Conservation (phyloP, 2,797 vertebrate genomes). For the Vireo griseus region DNA sequence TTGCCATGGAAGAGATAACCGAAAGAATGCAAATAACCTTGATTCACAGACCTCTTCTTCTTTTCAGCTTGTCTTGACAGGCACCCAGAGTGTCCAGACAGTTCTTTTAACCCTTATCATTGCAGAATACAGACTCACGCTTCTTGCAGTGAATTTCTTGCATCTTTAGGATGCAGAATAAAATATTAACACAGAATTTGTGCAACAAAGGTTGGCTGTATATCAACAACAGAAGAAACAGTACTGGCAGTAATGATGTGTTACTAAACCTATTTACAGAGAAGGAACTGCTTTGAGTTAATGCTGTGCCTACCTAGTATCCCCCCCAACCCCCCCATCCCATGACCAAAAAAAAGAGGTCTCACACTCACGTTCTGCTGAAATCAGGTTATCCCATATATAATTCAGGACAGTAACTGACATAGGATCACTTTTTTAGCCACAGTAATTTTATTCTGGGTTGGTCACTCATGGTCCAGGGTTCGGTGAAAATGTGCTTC, state of each 20-base stretch:
- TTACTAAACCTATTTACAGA: background rate
- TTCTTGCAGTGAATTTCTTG: background rate
- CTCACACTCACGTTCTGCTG: background rate
- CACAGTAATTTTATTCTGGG: background rate
- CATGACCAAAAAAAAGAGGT: background rate
- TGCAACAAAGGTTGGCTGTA: rapidly evolving
- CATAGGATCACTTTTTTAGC: background rate
- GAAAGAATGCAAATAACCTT: background rate
- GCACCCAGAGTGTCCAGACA: background rate
- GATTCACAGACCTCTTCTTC: background rate
- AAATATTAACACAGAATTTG: background rate
- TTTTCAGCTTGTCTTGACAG: background rate
- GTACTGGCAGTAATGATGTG: background rate
- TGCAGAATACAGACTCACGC: background rate
- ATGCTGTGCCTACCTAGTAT: background rate
- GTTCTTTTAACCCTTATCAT: background rate
- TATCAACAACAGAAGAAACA: background rate
- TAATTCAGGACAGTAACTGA: background rate
- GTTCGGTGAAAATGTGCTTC: background rate
- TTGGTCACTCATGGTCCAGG: background rate
- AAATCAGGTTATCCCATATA: background rate
- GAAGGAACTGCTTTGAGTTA: background rate
- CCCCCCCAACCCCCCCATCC: rapidly evolving
- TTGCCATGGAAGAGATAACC: background rate
- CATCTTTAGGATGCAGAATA: background rate